These are phyloP conservation scores for Mareca penelope DNA, from an alignment of 2,797 vertebrate species.

Conservation along the genomic window DNA sequence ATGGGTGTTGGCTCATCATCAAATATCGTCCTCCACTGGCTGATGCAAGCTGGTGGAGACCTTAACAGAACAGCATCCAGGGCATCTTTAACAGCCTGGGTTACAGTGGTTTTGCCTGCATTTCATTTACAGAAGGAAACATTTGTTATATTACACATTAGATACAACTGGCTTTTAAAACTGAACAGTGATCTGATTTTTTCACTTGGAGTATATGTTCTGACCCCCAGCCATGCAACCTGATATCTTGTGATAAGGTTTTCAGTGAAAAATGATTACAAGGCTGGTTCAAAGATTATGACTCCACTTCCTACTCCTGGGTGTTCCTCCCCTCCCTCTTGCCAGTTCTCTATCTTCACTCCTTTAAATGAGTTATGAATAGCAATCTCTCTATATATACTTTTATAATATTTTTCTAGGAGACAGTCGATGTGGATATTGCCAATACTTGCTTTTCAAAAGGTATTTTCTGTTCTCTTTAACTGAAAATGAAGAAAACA, in stretches of 20 bases:
- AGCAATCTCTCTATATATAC: neutral
- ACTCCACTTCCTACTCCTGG: neutral
- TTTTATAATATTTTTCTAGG: neutral
- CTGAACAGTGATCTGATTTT: neutral
- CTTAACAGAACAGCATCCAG: slow-evolving; percentile 83
- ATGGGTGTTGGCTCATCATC: slow-evolving; percentile 87
- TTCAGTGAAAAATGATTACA: neutral
- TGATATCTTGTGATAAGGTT: neutral
- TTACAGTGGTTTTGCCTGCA: slow-evolving; percentile 92
- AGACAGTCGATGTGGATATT: neutral
- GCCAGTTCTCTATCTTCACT: neutral
- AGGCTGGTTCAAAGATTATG: neutral
- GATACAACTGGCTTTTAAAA: neutral
- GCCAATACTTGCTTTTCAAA: neutral
- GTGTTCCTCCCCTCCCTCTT: neutral
- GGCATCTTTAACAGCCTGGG: slow-evolving; percentile 80
- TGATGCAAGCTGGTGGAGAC: slow-evolving; percentile 87
- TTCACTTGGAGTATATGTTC: neutral
- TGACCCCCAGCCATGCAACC: neutral
- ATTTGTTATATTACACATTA: neutral
- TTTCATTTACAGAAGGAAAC: neutral
- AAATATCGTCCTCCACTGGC: slow-evolving; percentile 86
- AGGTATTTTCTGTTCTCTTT: neutral
- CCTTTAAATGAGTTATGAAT: neutral
- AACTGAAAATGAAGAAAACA: neutral